A percentile compares a stretch with the other conserved stretches of the same genome.
Conservation (phyloP, 2,888 invertebrate species). For the Gymnocheta viridis region DNA sequence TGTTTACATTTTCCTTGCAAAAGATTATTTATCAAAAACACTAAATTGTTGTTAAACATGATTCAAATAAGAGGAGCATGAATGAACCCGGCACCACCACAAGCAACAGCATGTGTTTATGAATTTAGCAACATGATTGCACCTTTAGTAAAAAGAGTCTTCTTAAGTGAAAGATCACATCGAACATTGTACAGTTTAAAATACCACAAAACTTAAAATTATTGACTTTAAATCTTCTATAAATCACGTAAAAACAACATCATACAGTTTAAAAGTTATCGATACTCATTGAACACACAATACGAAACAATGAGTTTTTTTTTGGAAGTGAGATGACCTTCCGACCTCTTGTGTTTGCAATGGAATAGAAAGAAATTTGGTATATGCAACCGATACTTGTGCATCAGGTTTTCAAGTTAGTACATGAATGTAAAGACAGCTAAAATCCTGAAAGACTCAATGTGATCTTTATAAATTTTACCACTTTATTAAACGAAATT, state of each 20-base stretch:
- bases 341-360: conserved; percentile 39
- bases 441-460: conserved; percentile 18
- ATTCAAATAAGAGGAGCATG: conserved; percentile 29
- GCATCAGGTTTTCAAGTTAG: conserved; percentile 23
- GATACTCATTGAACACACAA: conserved; percentile 19
- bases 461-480: conserved; percentile 34
- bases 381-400: background rate
- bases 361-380: conserved; percentile 3
- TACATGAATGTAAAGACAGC: conserved; percentile 30
- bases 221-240: conserved; percentile 44
- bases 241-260: conserved; percentile 39
- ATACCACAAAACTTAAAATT: conserved; percentile 39
- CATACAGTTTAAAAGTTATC: conserved; percentile 37
- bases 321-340: conserved; percentile 62
- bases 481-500: conserved; percentile 63
- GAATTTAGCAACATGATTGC: background rate
- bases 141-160: background rate
- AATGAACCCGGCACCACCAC: conserved; percentile 12
- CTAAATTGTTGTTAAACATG: conserved; percentile 48
- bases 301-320: conserved; percentile 26
- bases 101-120: background rate
- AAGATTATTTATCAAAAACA: conserved; percentile 33
- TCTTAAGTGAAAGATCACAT: conserved; percentile 61
- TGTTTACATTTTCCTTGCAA: conserved; percentile 22
- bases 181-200: conserved; percentile 27